phyloP scores from a whole-genome alignment of 2,888 invertebrate genomes.

The Drosophila macrothrix region DNA sequence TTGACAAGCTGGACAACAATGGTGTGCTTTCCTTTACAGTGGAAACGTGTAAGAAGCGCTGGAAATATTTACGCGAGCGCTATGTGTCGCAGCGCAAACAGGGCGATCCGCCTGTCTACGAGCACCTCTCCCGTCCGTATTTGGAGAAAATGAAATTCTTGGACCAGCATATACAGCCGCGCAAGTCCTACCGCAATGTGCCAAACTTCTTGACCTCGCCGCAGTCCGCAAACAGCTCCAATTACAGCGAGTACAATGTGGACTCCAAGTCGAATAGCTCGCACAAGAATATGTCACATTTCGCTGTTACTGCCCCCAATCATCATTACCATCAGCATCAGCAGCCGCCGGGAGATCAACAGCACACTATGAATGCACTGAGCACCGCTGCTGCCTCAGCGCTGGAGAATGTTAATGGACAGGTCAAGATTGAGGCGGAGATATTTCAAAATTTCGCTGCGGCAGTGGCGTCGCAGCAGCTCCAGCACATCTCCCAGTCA shows the following conservation, averaged over 20 bases:
- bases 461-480: constrained; percentile 82
- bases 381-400: constrained; percentile 75
- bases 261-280: constrained; percentile 85
- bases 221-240: constrained; percentile 81
- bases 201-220: constrained; percentile 84
- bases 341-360: constrained; percentile 59
- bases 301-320: constrained; percentile 53
- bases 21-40: constrained; percentile 64
- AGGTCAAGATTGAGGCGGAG: constrained; percentile 83
- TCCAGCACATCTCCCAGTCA: constrained; percentile 81
- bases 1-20: constrained; percentile 13
- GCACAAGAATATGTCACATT: constrained; percentile 78
- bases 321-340: constrained; percentile 74
- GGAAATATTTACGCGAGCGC: constrained; percentile 85
- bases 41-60: constrained; percentile 85
- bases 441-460: constrained; percentile 83
- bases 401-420: constrained; percentile 74
- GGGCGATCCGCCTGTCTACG: constrained; percentile 84
- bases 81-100: constrained; percentile 85
- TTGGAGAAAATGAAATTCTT: constrained; percentile 85
- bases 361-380: constrained; percentile 76
- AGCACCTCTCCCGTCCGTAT: constrained; percentile 85
- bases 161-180: constrained; percentile 85
- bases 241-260: constrained; percentile 83
- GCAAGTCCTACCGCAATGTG: constrained; percentile 84